phyloP scores from a whole-genome alignment of 1,140 invertebrate species.

The Pollicipes pollicipes region DNA sequence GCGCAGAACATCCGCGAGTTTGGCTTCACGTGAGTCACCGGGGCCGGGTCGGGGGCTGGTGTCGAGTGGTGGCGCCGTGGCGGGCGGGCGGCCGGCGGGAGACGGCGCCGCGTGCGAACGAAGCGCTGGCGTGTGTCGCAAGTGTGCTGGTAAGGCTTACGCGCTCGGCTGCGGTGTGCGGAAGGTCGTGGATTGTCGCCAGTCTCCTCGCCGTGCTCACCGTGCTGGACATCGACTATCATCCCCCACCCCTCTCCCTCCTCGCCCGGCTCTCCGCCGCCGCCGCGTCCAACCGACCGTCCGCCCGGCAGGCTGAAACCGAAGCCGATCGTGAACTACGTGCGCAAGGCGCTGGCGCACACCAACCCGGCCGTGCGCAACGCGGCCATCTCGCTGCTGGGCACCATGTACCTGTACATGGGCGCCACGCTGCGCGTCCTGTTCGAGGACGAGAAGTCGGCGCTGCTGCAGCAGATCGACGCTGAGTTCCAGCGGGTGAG shows the following conservation, averaged over 20 bases:
- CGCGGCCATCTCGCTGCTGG: conserved; percentile 45
- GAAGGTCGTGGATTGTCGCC: no score
- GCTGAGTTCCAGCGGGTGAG: conserved; percentile 62
- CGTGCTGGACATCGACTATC: no score
- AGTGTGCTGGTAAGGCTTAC: no score
- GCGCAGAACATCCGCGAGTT: conserved; percentile 60
- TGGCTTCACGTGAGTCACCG: conserved; percentile 45
- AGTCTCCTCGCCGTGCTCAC: no score
- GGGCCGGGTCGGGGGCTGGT: not conserved
- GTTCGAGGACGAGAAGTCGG: conserved; percentile 72
- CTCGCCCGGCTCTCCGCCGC: no score
- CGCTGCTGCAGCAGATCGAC: conserved; percentile 66
- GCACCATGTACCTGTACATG: conserved; percentile 61
- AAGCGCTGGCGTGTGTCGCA: no score
- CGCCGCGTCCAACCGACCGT: no score
- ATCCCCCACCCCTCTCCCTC: no score
- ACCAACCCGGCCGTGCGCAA: conserved; percentile 65
- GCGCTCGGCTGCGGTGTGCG: no score
- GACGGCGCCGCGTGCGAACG: no score
- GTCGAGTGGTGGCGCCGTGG: no score
- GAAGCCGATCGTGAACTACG: conserved; percentile 56
- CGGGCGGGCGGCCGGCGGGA: no score
- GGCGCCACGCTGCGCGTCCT: conserved; percentile 49
- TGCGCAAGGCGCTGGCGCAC: conserved; percentile 62
- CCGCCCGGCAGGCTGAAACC: conserved; percentile 41